Percentiles rank a stretch among this genome's conserved stretches.
phyloP scores from a whole-genome alignment of 2,888 invertebrate genomes.

The Sphaeridia pumilis region DNA sequence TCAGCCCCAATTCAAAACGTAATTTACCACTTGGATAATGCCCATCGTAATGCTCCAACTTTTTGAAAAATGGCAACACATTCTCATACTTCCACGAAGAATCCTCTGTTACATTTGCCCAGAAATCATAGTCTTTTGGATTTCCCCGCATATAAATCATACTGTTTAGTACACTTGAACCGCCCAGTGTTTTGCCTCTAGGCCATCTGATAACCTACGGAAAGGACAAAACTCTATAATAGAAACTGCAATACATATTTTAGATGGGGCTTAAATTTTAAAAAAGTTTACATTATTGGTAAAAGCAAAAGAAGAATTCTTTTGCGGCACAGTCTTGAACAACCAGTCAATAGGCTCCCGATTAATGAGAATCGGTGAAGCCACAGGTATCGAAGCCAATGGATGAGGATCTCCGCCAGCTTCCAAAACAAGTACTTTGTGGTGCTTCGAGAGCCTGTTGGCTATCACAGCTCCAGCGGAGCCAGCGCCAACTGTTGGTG shows the following conservation, averaged over 20 bases:
- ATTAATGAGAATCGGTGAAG: conserved; percentile 6
- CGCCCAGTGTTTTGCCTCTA: conserved; percentile 5
- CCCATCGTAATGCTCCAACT: conserved; percentile 22
- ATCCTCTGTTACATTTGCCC: conserved; percentile 26
- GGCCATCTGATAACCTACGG: conserved; percentile 4
- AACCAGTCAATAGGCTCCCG: conserved; percentile 14
- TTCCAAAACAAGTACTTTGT: conserved; percentile 10
- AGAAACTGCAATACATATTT: not conserved
- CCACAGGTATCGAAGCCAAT: conserved; percentile 5
- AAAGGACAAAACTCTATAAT: not conserved
- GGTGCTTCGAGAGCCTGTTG: conserved; percentile 9
- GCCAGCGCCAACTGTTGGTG: conserved; percentile 10
- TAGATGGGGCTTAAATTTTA: no score
- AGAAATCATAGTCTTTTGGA: conserved; percentile 23
- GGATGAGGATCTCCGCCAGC: conserved; percentile 15
- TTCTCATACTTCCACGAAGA: conserved; percentile 24
- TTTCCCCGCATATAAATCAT: conserved; percentile 22
- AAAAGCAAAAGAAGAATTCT: conserved; percentile 12
- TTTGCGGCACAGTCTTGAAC: conserved; percentile 12
- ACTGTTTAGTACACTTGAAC: conserved; percentile 10
- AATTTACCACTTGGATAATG: conserved; percentile 12
- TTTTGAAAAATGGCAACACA: conserved; percentile 25
- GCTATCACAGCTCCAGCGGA: conserved; percentile 13
- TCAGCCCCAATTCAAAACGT: not conserved
- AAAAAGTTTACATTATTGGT: conserved; percentile 7